Evolutionary conservation across 2,888 invertebrate species (phyloP).

Genomic region (Eupithecia abbreviata): DNA sequence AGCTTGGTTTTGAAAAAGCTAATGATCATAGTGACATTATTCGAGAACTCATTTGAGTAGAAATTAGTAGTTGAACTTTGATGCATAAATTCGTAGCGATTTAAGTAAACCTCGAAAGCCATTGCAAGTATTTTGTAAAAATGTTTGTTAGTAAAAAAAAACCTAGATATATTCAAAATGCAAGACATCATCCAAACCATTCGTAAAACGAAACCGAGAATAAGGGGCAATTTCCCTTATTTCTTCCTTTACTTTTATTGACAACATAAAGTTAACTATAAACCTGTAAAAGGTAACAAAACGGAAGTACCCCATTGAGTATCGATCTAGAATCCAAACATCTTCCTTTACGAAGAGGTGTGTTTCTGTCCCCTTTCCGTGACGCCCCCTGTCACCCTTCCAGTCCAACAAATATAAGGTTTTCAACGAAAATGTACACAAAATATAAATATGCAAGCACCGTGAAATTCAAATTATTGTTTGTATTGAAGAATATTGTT

Average conservation of each 20-base stretch:
- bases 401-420: not conserved
- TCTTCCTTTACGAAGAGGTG: conserved; percentile 34
- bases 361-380: conserved; percentile 1
- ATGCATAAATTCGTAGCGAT: not conserved
- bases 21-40: too few species aligned
- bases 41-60: too few species aligned
- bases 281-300: conserved; percentile 47
- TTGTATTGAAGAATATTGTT: not conserved
- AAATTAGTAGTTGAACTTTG: not conserved
- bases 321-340: conserved; percentile 51
- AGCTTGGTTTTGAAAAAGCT: too few species aligned
- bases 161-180: not conserved
- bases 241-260: conserved; percentile 10
- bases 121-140: not conserved
- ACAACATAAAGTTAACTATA: conserved; percentile 30
- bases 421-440: not conserved
- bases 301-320: conserved; percentile 51
- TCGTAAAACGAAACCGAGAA: not conserved
- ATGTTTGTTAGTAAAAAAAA: not conserved
- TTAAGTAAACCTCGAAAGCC: not conserved
- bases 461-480: conserved; percentile 4
- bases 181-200: not conserved
- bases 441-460: not conserved
- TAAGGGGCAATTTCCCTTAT: conserved; percentile 7
- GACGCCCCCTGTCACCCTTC: not conserved